Conservation (phyloP, 2,113 vertebrate species). For the Oncorhynchus clarkii region DNA sequence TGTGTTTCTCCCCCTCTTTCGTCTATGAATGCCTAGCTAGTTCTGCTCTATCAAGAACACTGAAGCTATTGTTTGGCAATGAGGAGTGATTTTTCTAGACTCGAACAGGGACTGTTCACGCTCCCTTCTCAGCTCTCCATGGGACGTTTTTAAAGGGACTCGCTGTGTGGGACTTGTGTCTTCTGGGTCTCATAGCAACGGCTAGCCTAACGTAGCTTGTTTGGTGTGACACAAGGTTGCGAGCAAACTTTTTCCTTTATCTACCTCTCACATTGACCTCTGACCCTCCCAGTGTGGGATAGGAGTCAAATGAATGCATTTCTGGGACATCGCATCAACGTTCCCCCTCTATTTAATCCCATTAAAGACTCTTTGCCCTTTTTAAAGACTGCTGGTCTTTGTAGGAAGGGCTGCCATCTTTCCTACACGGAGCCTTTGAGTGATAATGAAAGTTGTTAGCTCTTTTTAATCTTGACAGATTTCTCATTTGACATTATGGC, state of each 20-base stretch:
- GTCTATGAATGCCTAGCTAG: too few relatives aligned
- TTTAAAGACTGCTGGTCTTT: not conserved
- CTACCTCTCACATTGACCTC: not conserved
- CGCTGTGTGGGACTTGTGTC: not conserved
- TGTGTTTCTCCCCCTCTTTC: not conserved
- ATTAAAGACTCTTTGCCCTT: not conserved
- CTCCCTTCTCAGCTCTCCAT: not conserved
- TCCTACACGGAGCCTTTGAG: too few relatives aligned
- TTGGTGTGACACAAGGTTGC: not conserved
- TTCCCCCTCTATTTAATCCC: not conserved
- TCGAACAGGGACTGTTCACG: too few relatives aligned
- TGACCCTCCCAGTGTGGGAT: not conserved
- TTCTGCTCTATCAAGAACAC: not conserved
- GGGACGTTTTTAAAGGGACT: not conserved
- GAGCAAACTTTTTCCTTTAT: not conserved
- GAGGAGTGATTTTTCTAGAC: too few relatives aligned
- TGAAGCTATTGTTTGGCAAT: not conserved
- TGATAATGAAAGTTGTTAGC: too few relatives aligned
- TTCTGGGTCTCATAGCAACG: not conserved
- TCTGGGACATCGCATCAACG: not conserved
- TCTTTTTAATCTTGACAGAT: too few relatives aligned
- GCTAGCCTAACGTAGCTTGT: not conserved
- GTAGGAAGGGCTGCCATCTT: not conserved
- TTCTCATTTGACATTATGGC: not conserved
- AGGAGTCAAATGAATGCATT: not conserved